These are phyloP conservation scores for Lepidurus packardi DNA, from an alignment of 1,140 invertebrate species.

Conservation along the genomic window DNA sequence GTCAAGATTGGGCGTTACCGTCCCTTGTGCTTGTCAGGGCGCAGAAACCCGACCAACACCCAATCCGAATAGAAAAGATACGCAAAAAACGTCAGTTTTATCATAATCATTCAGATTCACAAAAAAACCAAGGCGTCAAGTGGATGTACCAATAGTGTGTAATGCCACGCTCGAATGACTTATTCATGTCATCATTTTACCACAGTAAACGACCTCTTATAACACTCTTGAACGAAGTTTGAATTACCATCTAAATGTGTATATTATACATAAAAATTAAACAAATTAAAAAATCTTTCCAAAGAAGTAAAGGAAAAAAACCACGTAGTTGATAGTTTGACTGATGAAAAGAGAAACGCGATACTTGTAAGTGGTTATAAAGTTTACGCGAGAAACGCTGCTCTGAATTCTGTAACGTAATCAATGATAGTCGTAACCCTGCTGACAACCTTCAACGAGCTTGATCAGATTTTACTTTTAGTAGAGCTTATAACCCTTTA, in stretches of 20 bases:
- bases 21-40: neutral
- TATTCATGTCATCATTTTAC: neutral
- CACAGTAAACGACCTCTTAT: neutral
- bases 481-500: neutral
- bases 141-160: neutral
- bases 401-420: too few species aligned
- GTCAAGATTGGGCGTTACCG: neutral
- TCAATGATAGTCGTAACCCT: too few species aligned
- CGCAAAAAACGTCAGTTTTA: neutral
- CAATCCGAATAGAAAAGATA: neutral
- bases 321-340: too few species aligned
- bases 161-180: neutral
- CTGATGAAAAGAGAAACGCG: too few species aligned
- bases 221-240: too few species aligned
- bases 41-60: neutral
- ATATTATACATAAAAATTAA: too few species aligned
- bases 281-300: too few species aligned
- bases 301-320: too few species aligned
- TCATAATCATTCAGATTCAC: neutral
- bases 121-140: neutral
- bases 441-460: neutral
- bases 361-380: too few species aligned
- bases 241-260: too few species aligned
- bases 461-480: neutral
- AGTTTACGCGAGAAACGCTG: too few species aligned